These are phyloP conservation scores for Drosophila algonquin DNA, from an alignment of 2,888 invertebrate genomes.

Conservation along the genomic window DNA sequence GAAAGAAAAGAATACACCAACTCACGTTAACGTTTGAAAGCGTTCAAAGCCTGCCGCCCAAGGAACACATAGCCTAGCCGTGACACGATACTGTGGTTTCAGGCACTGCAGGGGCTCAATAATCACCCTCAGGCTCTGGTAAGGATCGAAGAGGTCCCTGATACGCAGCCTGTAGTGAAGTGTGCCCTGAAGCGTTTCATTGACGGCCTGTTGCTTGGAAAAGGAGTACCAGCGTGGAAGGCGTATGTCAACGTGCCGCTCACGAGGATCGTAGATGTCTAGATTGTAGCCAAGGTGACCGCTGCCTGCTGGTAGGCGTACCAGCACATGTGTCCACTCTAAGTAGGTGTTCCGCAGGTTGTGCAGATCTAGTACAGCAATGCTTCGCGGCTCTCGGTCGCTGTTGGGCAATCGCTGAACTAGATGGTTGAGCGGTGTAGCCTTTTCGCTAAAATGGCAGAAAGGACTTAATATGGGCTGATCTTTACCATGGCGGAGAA, in stretches of 20 bases:
- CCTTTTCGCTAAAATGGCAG: constrained; percentile 79
- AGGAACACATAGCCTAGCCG: constrained; percentile 87
- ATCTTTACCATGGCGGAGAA: neutral
- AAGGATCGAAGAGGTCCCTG: constrained; percentile 85
- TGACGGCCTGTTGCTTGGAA: constrained; percentile 83
- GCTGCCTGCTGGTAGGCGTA: constrained; percentile 86
- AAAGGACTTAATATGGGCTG: neutral
- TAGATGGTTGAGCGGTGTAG: constrained; percentile 86
- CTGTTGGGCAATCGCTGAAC: constrained; percentile 86
- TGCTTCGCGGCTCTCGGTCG: constrained; percentile 82
- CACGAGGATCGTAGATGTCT: constrained; percentile 86
- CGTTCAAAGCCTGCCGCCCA: constrained; percentile 88
- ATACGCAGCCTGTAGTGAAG: constrained; percentile 87
- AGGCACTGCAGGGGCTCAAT: constrained; percentile 85
- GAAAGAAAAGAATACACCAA: neutral
- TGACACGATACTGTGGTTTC: constrained; percentile 84
- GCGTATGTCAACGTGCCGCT: constrained; percentile 81
- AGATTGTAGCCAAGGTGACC: constrained; percentile 86
- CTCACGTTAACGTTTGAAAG: constrained; percentile 83
- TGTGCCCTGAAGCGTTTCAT: constrained; percentile 86
- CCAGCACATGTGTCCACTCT: constrained; percentile 88
- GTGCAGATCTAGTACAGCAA: constrained; percentile 86
- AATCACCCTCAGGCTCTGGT: constrained; percentile 87
- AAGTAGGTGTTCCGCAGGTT: constrained; percentile 86
- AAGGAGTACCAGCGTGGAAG: constrained; percentile 84